Conservation (phyloP, 2,797 vertebrate species). For the Sebastes hopkinsi region DNA sequence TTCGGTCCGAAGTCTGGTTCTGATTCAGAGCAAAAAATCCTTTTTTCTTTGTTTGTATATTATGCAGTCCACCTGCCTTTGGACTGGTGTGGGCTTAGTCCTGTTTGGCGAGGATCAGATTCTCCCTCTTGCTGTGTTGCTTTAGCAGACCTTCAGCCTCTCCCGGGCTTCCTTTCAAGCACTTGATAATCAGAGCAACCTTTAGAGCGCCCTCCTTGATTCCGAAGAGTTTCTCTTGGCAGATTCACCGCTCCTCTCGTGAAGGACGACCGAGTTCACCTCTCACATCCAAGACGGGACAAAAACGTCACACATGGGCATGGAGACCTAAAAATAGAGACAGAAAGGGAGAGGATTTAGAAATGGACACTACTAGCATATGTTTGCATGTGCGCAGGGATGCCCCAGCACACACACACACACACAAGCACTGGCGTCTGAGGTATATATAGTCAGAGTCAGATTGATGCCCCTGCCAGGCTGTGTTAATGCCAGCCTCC, state of each 20-base stretch:
- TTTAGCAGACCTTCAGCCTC: neutral
- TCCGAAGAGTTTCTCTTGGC: constrained; percentile 1
- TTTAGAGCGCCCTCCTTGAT: neutral
- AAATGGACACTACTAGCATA: constrained; percentile 26
- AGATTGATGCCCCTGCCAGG: constrained; percentile 58
- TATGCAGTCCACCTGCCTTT: neutral
- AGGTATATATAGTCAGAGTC: constrained; percentile 62
- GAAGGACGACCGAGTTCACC: constrained; percentile 45
- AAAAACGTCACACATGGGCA: constrained; percentile 48
- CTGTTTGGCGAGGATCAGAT: neutral
- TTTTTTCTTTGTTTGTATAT: neutral
- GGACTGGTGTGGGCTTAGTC: neutral
- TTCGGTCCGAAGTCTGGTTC: neutral
- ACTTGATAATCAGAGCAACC: neutral
- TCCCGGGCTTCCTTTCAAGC: neutral
- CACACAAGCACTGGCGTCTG: constrained; percentile 7
- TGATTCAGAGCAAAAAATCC: neutral
- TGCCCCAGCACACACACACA: constrained; percentile 9
- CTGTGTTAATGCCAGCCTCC: constrained; percentile 58
- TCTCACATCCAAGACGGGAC: constrained; percentile 55
- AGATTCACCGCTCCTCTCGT: neutral
- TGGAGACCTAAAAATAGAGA: constrained; percentile 65
- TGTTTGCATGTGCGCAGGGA: constrained; percentile 22
- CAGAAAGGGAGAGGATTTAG: constrained; percentile 45
- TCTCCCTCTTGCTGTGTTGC: neutral